A percentile compares a stretch with the other conserved stretches of the same genome.
These are phyloP conservation scores for Drosophila kambysellisi DNA, from an alignment of 2,888 invertebrate genomes.

Conservation along the genomic window DNA sequence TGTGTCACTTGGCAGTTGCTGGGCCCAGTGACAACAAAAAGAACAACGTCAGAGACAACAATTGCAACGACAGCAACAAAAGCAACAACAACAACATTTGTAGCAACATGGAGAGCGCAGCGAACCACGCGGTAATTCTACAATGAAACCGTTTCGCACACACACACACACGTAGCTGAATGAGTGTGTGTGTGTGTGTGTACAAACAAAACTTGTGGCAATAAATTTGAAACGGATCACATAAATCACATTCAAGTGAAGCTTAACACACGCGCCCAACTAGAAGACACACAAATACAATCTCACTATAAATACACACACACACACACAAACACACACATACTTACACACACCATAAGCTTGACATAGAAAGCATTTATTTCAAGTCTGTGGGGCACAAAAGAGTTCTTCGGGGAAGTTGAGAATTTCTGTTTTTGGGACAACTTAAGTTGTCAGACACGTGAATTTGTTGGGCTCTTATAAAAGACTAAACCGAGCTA, in stretches of 20 bases:
- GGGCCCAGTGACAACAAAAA: constrained; percentile 56
- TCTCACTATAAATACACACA: constrained; percentile 32
- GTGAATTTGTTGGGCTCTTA: neutral
- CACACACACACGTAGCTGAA: neutral
- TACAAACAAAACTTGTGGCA: constrained; percentile 77
- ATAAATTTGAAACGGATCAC: constrained; percentile 84
- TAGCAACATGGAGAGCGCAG: constrained; percentile 46
- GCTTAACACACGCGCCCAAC: constrained; percentile 81
- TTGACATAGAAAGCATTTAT: constrained; percentile 49
- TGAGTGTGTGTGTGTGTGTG: constrained; percentile 37
- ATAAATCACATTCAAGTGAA: constrained; percentile 85
- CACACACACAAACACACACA: constrained; percentile 5
- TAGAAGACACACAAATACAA: constrained; percentile 64
- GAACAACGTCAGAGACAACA: constrained; percentile 51
- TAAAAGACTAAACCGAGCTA: neutral
- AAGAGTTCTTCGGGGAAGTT: constrained; percentile 7
- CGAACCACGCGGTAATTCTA: constrained; percentile 71
- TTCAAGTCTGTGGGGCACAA: constrained; percentile 22
- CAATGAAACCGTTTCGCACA: constrained; percentile 59
- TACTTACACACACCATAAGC: constrained; percentile 11
- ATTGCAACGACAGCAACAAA: constrained; percentile 40
- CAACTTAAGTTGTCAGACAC: neutral
- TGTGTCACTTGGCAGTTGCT: constrained; percentile 68
- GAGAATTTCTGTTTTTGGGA: neutral
- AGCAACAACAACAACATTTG: constrained; percentile 41